Base-by-base conservation (phyloP, 2,113 vertebrate species). In the Dolichotis patagonum region DNA sequence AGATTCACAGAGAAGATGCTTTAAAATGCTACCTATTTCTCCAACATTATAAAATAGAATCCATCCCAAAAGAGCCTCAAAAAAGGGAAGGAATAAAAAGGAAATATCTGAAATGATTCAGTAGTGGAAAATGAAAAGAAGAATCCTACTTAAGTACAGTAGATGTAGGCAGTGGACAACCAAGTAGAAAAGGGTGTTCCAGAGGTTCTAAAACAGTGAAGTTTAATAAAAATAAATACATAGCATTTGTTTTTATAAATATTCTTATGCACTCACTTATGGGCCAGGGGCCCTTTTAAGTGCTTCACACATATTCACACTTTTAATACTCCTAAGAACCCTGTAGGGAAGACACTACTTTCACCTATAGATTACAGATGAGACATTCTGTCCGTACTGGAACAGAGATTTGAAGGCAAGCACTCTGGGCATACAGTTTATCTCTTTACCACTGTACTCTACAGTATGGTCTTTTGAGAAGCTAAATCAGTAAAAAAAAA, bases 401-500 rank as follows among this genome's bases (percentile, higher is more conserved):
- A 89, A 92, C 20, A 46, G 87, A 89, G 84, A 91, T 82, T 54
- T 90, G 75, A 93, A 56, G 43, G 80, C 41, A 95, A 63, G n/a
- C 65, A 41, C 63, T 63, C 52, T 89, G 46, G 46, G 58, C 46
- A 12, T 16, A 73, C 7, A 75, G 85, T 22, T 16, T n/a, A 35
- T 2, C 46, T 52, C 46, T 63, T 46, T 56, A 78, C 14, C 46
- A 85, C 49, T 78, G 67, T 46, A 63, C 7, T 82, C 88, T 12
- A 60, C 28, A 92, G 19, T 46, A 46, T 0, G 85, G 75, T 38
- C 65, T 88, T 96, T 17, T 54, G 90, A 94, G 14, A 87, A 95
- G 19, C 24, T 81, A 85, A 86, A 38, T 11, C n/a, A 83, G 41
- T 56, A 78, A 96, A 30, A 95, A 78, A 96, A 30, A 95, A 94